Evolutionary conservation across 2,888 invertebrate genomes (phyloP).

Genomic region (Nowickia ferox): DNA sequence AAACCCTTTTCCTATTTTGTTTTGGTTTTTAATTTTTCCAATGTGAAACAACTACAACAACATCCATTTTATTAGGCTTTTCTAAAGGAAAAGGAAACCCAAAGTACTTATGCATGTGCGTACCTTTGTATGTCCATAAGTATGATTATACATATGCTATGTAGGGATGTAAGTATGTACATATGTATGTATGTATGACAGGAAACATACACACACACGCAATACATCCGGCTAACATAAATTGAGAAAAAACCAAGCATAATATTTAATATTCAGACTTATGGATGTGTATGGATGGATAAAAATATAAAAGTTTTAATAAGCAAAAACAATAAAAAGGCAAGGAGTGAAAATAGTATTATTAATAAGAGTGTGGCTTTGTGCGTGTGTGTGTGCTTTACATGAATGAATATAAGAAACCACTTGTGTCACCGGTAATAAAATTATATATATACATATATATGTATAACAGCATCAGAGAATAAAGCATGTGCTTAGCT

Average conservation of each 20-base stretch:
- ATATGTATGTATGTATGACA: not conserved
- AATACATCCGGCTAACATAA: not conserved
- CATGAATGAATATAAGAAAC: conserved; percentile 48
- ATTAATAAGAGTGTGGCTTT: not conserved
- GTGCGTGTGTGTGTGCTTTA: not conserved
- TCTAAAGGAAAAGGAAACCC: conserved; percentile 26
- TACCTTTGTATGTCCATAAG: not conserved
- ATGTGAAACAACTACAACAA: conserved; percentile 53
- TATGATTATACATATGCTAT: not conserved
- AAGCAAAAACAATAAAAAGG: conserved; percentile 26
- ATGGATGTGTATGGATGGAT: not conserved
- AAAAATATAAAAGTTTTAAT: conserved; percentile 61
- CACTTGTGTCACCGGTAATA: conserved; percentile 71
- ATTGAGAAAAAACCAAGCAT: not conserved
- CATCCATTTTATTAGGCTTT: conserved; percentile 27
- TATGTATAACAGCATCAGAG: conserved; percentile 48
- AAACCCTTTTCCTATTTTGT: conserved; percentile 74
- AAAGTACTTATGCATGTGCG: not conserved
- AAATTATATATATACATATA: conserved; percentile 27
- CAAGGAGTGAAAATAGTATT: conserved; percentile 24
- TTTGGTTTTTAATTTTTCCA: conserved; percentile 75
- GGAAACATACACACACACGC: not conserved
- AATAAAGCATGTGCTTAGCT: conserved; percentile 36
- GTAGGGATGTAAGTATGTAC: too few species aligned
- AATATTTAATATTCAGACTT: not conserved